phyloP scores from a whole-genome alignment of 2,113 vertebrate genomes.

The Hydrolagus affinis region DNA sequence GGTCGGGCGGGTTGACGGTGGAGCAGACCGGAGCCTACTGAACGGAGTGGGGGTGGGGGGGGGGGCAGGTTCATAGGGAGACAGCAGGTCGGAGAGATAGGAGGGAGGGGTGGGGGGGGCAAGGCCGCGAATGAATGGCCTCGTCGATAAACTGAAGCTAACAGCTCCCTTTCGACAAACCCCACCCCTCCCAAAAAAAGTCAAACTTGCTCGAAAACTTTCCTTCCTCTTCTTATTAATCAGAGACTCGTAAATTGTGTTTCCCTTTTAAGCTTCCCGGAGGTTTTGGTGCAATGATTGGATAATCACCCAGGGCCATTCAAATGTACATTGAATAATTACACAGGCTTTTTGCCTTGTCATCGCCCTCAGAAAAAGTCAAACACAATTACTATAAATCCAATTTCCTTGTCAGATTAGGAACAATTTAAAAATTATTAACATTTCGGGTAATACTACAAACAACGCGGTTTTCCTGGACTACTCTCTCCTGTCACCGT shows the following conservation, averaged over 20 bases:
- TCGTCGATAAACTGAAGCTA: no score
- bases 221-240: constrained; percentile 41
- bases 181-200: no score
- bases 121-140: no score
- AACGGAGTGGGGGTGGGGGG: no score
- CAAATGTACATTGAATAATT: constrained; percentile 31
- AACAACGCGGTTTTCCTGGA: constrained; percentile 17
- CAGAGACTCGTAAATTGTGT: neutral
- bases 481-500: constrained; percentile 17
- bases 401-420: constrained; percentile 45
- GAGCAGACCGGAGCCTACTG: no score
- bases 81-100: constrained; percentile 41
- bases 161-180: no score
- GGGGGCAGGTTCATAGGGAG: no score
- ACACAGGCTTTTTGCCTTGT: constrained; percentile 37
- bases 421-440: constrained; percentile 34
- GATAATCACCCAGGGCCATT: constrained; percentile 43
- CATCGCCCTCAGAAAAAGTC: constrained; percentile 40
- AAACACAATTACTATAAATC: constrained; percentile 41
- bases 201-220: constrained; percentile 49
- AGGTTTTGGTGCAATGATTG: constrained; percentile 37
- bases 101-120: no score
- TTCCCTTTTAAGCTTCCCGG: constrained; percentile 26
- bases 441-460: neutral
- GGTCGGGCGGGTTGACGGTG: no score